Base-by-base conservation (phyloP, 2,797 vertebrate species). In the Enoplosus armatus region DNA sequence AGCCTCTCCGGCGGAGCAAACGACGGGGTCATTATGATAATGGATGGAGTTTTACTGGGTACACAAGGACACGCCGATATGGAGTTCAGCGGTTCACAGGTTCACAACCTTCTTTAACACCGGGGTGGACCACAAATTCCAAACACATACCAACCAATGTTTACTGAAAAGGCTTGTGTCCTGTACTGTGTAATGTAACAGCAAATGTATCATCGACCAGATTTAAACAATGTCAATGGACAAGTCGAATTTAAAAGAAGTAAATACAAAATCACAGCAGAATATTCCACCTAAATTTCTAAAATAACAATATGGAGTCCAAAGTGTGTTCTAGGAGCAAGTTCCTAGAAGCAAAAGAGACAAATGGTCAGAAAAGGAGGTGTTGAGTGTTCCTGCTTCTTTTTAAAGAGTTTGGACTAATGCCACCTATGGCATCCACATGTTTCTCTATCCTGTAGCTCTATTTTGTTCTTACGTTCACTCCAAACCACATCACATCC, bases 41-140 rank as follows among this genome's bases (percentile, higher is more conserved):
- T 90, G 85, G 85, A 86, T 82, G 86, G 75, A 77, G 85, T 87
- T 85, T n/a, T 60, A 79, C 72, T 63, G 71, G 84, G 82, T 75
- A 87, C 82, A 80, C 65, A 51, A 74, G 86, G 76, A 79, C 80
- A 79, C 16, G 67, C 66, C 15, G 65, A 61, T 80, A 51, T 51
- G 2, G 35, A 79, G 85, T 87, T 90, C 85, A 91, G 76, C 4
- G 50, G 89, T 85, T 91, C 86, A 87, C 69, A 74, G 72, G 87
- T 89, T 91, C 86, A 81, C 68, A 85, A 86, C 83, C 85, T 85
- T 82, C 77, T 85, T 82, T 65, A 84, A 79, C 66, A 69, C 33
- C 6, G 0, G 45, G 56, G 60, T 35, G 60, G 77, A 85, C 31
- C 22, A 56, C 39, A 87, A 86, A 93, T 91, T 93, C 89, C 85